Evolutionary conservation across 1,140 invertebrate species (phyloP).

Genomic region (Bradynema listronoti): DNA sequence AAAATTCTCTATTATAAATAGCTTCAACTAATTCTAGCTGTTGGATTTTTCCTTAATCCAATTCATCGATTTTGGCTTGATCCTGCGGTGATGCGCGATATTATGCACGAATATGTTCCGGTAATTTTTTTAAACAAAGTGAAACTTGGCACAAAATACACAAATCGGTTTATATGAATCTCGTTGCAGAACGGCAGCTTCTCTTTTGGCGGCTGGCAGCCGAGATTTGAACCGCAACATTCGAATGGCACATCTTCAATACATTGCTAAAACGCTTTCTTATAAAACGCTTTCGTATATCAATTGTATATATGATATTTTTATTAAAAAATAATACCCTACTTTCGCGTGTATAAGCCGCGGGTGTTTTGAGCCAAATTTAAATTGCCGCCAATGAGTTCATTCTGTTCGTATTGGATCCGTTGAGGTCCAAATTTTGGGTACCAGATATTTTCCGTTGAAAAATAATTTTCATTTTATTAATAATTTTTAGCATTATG

Average conservation of each 20-base stretch:
- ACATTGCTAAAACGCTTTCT: slow-evolving; percentile 52
- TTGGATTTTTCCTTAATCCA: slow-evolving; percentile 53
- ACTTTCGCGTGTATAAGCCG: too few relatives aligned
- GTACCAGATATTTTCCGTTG: too few relatives aligned
- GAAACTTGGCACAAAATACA: background rate
- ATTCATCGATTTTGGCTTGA: slow-evolving; percentile 54
- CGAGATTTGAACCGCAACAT: slow-evolving; percentile 43
- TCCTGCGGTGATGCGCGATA: slow-evolving; percentile 48
- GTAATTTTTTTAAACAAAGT: slow-evolving; percentile 28
- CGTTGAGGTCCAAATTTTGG: too few relatives aligned
- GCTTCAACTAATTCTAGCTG: slow-evolving; percentile 50
- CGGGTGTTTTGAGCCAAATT: too few relatives aligned
- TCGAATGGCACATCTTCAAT: slow-evolving; percentile 45
- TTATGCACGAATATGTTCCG: slow-evolving; percentile 55
- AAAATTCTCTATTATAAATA: too few relatives aligned
- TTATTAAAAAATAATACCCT: too few relatives aligned
- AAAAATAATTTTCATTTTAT: too few relatives aligned
- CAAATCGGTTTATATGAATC: slow-evolving; percentile 33
- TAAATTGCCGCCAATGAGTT: too few relatives aligned
- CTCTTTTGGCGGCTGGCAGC: slow-evolving; percentile 53
- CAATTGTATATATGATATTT: too few relatives aligned
- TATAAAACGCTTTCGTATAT: too few relatives aligned
- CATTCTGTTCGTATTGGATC: too few relatives aligned
- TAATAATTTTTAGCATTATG: too few relatives aligned
- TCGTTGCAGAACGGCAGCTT: slow-evolving; percentile 38